Evolutionary conservation across 2,797 vertebrate genomes (phyloP).

Genomic region (Scarus forsteni): DNA sequence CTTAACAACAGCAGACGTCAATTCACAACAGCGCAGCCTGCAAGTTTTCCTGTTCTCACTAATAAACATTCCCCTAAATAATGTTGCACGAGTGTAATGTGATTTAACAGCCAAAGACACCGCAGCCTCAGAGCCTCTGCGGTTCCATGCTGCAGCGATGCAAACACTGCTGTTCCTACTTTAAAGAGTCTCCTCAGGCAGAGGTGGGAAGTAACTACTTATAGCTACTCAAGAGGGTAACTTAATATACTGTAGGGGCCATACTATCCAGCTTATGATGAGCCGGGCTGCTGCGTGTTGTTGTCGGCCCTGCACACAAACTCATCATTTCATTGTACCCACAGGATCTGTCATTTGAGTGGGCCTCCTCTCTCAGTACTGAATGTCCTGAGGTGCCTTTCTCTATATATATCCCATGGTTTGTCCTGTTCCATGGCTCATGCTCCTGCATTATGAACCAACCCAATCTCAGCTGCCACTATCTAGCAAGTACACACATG

Average conservation of each 20-base stretch:
- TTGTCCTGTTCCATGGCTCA: not conserved
- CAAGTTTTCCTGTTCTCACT: constrained; percentile 32
- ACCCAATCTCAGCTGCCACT: not conserved
- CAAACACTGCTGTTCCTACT: constrained; percentile 6
- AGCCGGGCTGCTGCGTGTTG: constrained; percentile 8
- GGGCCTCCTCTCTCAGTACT: not conserved
- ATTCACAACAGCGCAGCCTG: constrained; percentile 18
- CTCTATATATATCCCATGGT: not conserved
- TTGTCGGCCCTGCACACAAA: constrained; percentile 5
- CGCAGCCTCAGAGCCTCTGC: constrained; percentile 4
- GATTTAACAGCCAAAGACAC: constrained; percentile 45
- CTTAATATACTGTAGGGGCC: constrained; percentile 4
- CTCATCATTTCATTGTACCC: not conserved
- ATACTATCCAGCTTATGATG: constrained; percentile 4
- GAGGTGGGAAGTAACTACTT: constrained; percentile 21
- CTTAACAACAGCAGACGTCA: constrained; percentile 52
- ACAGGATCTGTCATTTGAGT: constrained; percentile 5
- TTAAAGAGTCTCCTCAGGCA: constrained; percentile 28
- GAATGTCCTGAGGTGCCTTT: not conserved
- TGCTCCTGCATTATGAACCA: not conserved
- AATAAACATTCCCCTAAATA: constrained; percentile 42
- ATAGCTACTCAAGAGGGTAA: constrained; percentile 12
- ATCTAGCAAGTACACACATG: too few relatives aligned
- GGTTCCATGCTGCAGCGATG: constrained; percentile 14
- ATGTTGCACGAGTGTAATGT: constrained; percentile 40